Conservation (phyloP, 2,888 invertebrate genomes). For the Diarsia mendica region DNA sequence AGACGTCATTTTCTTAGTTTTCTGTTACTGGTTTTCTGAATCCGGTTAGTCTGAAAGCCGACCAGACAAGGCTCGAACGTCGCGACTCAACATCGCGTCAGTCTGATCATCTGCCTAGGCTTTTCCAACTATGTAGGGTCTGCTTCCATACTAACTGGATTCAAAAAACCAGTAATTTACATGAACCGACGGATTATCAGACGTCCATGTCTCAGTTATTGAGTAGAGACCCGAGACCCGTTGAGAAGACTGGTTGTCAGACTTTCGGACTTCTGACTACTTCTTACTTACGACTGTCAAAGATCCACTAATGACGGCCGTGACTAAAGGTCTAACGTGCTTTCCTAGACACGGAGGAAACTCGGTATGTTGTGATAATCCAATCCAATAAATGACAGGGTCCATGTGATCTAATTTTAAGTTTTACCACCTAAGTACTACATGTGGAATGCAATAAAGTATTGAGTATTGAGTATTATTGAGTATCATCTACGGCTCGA, state of each 20-base stretch:
- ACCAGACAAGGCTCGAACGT: too few relatives aligned
- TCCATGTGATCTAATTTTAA: too few relatives aligned
- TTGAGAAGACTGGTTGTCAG: background rate
- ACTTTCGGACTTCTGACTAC: background rate
- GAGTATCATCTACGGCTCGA: background rate
- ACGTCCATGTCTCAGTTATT: background rate
- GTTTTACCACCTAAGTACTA: too few relatives aligned
- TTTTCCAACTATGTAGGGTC: background rate
- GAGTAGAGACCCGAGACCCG: background rate
- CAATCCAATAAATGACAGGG: too few relatives aligned
- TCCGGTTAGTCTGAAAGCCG: too few relatives aligned
- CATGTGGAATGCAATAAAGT: too few relatives aligned
- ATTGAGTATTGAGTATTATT: too few relatives aligned
- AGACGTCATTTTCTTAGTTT: background rate
- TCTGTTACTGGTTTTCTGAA: too few relatives aligned
- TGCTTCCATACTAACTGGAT: background rate
- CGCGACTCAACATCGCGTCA: background rate
- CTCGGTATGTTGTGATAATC: background rate
- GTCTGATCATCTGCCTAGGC: background rate
- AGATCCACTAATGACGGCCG: background rate
- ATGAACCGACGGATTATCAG: background rate
- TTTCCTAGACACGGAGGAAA: background rate
- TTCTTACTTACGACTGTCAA: background rate
- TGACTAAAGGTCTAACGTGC: background rate
- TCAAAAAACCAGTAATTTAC: background rate